Conservation (phyloP, 2,797 vertebrate genomes). For the Ctenosaura bakeri region DNA sequence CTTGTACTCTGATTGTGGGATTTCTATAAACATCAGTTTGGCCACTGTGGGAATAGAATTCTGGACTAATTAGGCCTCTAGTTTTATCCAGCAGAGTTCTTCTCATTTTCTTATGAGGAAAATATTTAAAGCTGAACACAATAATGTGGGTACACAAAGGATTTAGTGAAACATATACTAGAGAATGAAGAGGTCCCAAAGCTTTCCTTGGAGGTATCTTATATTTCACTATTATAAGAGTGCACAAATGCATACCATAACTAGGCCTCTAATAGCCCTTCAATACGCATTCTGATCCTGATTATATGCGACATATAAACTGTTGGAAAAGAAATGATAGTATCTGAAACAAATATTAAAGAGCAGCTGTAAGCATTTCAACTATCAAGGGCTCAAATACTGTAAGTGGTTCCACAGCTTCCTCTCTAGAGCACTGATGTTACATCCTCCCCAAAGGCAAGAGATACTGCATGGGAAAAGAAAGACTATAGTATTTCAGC, state of each 20-base stretch:
- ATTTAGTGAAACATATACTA: conserved; percentile 57
- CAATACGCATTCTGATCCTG: conserved; percentile 56
- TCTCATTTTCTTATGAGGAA: conserved; percentile 12
- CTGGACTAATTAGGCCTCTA: background rate
- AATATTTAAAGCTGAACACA: conserved; percentile 49
- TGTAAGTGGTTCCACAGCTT: conserved; percentile 65
- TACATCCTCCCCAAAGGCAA: conserved; percentile 44
- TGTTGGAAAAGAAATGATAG: conserved; percentile 45
- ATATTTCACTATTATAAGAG: conserved; percentile 63
- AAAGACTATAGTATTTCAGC: conserved; percentile 18
- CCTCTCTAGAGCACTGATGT: conserved; percentile 53
- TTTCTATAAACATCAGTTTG: background rate
- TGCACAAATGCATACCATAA: conserved; percentile 53
- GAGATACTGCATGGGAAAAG: conserved; percentile 38
- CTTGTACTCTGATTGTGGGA: background rate
- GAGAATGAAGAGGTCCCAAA: conserved; percentile 61
- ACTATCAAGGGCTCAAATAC: conserved; percentile 48
- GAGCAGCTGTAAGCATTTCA: conserved; percentile 52
- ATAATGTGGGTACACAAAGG: conserved; percentile 57
- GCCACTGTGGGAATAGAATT: background rate
- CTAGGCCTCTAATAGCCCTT: conserved; percentile 53
- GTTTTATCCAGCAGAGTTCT: background rate
- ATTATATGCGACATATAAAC: conserved; percentile 41
- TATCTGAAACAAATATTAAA: conserved; percentile 60
- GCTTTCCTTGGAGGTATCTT: conserved; percentile 59